Percentiles rank a stretch among this genome's conserved stretches.
Evolutionary conservation across 2,888 invertebrate genomes (phyloP).

Genomic region (Torymus auratus): DNA sequence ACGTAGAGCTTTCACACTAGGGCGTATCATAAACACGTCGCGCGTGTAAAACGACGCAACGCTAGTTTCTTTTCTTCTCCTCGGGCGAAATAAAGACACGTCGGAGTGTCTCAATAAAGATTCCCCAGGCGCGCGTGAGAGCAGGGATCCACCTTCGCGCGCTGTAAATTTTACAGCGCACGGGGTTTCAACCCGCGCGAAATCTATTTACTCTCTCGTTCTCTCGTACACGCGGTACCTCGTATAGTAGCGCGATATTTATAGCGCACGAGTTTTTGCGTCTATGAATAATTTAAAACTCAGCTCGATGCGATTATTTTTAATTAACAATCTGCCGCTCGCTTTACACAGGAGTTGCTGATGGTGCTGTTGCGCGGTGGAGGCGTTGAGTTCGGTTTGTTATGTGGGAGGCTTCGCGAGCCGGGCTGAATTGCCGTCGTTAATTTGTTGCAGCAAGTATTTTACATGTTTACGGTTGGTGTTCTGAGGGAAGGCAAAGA

Average conservation of each 20-base stretch:
- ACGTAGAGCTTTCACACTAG: too few relatives aligned
- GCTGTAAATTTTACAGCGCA: slow-evolving; percentile 23
- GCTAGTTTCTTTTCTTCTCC: too few relatives aligned
- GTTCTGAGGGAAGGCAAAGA: too few relatives aligned
- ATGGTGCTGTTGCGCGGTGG: not conserved
- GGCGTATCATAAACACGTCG: too few relatives aligned
- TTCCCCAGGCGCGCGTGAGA: not conserved
- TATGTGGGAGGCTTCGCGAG: too few relatives aligned
- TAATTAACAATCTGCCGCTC: slow-evolving; percentile 18
- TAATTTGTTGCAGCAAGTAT: not conserved
- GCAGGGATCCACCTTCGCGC: not conserved
- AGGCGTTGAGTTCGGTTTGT: too few relatives aligned
- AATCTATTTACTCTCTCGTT: slow-evolving; percentile 21
- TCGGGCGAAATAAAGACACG: not conserved
- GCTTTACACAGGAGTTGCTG: too few relatives aligned
- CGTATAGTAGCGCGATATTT: not conserved
- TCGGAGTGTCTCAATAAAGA: slow-evolving; percentile 21
- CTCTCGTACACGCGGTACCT: too few relatives aligned
- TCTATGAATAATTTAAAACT: slow-evolving; percentile 7
- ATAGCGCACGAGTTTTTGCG: not conserved
- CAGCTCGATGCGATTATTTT: slow-evolving; percentile 1
- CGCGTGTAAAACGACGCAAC: too few relatives aligned
- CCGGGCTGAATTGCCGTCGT: not conserved
- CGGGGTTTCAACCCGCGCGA: slow-evolving; percentile 7
- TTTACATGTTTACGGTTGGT: too few relatives aligned